phyloP scores from a whole-genome alignment of 2,113 vertebrate genomes.

The Phrynocephalus versicolor region DNA sequence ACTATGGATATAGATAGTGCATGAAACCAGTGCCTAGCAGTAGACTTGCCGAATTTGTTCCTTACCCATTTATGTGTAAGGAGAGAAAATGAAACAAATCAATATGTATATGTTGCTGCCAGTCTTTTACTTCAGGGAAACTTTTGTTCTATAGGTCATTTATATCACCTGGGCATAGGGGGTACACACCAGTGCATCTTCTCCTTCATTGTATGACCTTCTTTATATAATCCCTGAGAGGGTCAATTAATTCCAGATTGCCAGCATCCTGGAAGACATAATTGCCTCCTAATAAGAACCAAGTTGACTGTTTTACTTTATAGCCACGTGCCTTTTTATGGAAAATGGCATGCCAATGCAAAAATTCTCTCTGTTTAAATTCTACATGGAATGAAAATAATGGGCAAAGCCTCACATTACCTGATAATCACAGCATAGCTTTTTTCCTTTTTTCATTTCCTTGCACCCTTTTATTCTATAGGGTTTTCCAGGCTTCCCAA shows the following conservation, averaged over 20 bases:
- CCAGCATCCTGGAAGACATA: neutral
- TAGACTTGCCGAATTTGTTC: neutral
- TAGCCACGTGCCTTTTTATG: too few species aligned
- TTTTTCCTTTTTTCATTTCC: neutral
- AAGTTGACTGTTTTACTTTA: too few species aligned
- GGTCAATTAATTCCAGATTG: neutral
- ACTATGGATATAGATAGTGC: neutral
- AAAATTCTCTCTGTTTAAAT: neutral
- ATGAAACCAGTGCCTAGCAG: too few species aligned
- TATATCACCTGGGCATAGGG: neutral
- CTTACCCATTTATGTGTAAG: neutral
- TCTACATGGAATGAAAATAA: neutral
- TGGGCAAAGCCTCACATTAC: neutral
- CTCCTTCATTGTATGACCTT: neutral
- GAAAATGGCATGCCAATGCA: neutral
- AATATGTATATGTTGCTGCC: neutral
- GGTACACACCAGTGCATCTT: neutral
- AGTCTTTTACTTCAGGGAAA: neutral
- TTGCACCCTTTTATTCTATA: neutral
- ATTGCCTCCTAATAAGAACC: too few species aligned
- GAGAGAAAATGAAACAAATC: neutral
- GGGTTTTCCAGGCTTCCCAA: neutral
- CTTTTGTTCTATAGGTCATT: neutral
- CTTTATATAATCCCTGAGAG: neutral
- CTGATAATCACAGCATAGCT: neutral